A percentile compares a stretch with the other conserved stretches of the same genome.
These are phyloP conservation scores for Muscicapa comitata DNA, from an alignment of 2,797 vertebrate species.

Conservation along the genomic window DNA sequence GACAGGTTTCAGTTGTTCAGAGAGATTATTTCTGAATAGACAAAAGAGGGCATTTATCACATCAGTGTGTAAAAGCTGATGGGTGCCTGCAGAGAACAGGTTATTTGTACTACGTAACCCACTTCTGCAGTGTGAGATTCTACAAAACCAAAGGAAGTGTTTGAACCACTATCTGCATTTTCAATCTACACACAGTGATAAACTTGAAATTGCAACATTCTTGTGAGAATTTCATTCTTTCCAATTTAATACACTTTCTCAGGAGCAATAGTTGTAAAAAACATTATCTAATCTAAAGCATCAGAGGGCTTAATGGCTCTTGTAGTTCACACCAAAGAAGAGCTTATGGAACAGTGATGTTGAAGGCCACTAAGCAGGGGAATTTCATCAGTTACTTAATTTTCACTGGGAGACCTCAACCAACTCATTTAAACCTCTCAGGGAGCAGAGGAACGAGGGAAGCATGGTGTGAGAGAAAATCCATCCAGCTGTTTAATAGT, in stretches of 20 bases:
- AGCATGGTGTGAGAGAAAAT: not conserved
- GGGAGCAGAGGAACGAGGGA: not conserved
- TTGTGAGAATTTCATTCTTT: not conserved
- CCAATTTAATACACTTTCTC: not conserved
- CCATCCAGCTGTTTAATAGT: conserved; percentile 22
- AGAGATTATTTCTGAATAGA: not conserved
- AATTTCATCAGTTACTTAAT: not conserved
- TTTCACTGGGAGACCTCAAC: not conserved
- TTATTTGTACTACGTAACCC: not conserved
- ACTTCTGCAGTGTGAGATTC: not conserved
- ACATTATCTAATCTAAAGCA: not conserved
- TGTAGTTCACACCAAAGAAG: not conserved
- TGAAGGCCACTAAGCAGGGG: not conserved
- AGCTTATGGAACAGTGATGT: not conserved
- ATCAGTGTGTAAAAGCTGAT: not conserved
- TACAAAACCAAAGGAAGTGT: not conserved
- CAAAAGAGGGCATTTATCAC: not conserved
- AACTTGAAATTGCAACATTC: not conserved
- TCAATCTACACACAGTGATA: not conserved
- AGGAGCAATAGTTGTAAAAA: not conserved
- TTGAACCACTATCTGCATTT: not conserved
- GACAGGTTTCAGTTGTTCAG: not conserved
- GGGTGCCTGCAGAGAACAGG: not conserved
- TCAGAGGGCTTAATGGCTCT: not conserved
- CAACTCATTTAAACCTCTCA: not conserved